phyloP scores from a whole-genome alignment of 2,888 invertebrate species.

The Drosophila mimica region DNA sequence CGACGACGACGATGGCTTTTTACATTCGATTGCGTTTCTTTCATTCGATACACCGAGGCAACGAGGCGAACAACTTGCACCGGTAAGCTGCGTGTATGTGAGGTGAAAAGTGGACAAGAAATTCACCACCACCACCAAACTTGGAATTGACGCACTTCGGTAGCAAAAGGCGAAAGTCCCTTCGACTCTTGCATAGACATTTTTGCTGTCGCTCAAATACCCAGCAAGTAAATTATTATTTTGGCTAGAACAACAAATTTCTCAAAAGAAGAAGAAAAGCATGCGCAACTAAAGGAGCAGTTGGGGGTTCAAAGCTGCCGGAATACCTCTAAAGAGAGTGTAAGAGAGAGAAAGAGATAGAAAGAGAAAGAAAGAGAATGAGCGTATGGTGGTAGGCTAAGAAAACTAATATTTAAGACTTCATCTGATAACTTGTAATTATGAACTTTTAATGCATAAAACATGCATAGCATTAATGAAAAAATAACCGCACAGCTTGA shows the following conservation, averaged over 20 bases:
- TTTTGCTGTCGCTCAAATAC: constrained; percentile 37
- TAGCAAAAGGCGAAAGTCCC: constrained; percentile 7
- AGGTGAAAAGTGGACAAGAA: constrained; percentile 51
- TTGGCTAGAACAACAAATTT: constrained; percentile 16
- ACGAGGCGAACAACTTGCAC: constrained; percentile 17
- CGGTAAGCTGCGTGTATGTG: constrained; percentile 20
- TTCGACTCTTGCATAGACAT: constrained; percentile 41
- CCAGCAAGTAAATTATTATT: constrained; percentile 7
- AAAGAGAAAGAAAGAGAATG: not conserved
- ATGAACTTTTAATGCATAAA: not conserved
- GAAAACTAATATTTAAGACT: not conserved
- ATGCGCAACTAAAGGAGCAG: constrained; percentile 19
- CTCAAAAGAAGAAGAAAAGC: not conserved
- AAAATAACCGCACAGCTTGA: not conserved
- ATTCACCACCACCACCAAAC: constrained; percentile 20
- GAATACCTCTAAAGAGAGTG: constrained; percentile 32
- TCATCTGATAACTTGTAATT: not conserved
- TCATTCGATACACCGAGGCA: constrained; percentile 32
- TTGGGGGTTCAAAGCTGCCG: constrained; percentile 37
- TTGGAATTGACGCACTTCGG: constrained; percentile 22
- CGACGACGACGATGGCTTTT: constrained; percentile 23
- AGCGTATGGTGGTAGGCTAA: not conserved
- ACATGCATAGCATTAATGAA: not conserved
- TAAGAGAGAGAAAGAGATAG: not conserved
- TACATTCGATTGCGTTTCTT: constrained; percentile 42